Conservation (phyloP, 2,113 vertebrate genomes). For the Taurulus bubalis region DNA sequence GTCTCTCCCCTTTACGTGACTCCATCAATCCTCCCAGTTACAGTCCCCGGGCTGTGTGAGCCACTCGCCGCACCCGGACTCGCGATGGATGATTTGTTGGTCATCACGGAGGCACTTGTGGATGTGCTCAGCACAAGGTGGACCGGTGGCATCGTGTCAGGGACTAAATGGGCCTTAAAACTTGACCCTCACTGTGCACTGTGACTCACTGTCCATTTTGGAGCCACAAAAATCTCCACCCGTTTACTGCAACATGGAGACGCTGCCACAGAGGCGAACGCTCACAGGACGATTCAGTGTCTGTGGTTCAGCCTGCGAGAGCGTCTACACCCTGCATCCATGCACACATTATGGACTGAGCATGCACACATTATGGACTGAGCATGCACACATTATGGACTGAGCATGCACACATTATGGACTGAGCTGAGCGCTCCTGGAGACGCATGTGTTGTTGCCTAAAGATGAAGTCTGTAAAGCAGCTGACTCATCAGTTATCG, state of each 20-base stretch:
- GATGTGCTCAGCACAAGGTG: slow-evolving; percentile 20
- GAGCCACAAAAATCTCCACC: not conserved
- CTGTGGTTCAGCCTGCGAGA: slow-evolving; percentile 12
- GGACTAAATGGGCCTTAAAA: slow-evolving; percentile 33
- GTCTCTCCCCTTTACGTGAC: slow-evolving; percentile 57
- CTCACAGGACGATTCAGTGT: not conserved
- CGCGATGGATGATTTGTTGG: slow-evolving; percentile 58
- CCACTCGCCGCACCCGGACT: slow-evolving; percentile 25
- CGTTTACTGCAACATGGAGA: slow-evolving; percentile 2
- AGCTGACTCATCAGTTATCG: no score
- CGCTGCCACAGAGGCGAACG: not conserved
- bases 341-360: no score
- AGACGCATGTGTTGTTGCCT: no score
- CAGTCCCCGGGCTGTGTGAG: slow-evolving; percentile 31
- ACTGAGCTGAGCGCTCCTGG: no score
- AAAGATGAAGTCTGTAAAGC: no score
- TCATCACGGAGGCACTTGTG: slow-evolving; percentile 33
- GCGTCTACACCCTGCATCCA: not conserved
- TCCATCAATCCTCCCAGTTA: slow-evolving; percentile 67
- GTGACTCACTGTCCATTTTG: slow-evolving; percentile 3
- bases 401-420: no score
- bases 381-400: not conserved
- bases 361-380: slow-evolving; percentile 5
- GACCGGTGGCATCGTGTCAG: slow-evolving; percentile 24
- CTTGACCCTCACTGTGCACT: slow-evolving; percentile 23